Evolutionary conservation across 1,140 invertebrate genomes (phyloP), one percentile per base, ranked within the genome.

Genomic region (Epicauta chinensis): DNA sequence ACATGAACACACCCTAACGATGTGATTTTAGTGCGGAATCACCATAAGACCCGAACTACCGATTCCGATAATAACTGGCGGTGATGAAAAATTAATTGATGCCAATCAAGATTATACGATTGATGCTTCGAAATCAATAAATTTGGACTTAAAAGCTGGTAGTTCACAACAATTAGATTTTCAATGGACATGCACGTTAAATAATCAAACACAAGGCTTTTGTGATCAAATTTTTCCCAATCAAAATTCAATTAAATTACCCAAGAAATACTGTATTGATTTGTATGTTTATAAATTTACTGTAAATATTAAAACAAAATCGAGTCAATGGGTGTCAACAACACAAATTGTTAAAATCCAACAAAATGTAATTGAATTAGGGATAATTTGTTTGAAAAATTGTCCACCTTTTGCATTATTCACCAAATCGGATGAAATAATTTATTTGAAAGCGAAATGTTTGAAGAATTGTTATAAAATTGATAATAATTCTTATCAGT

Each of bases 41-140:
- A 3, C 4, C 4, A 23, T 23, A 23, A 23, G 7, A 23, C 23
- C 23, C 4, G 23, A 23, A 23, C 2, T 23, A 23, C 23, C 23
- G 23, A 23, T 41, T 75, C 43, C 43, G n/a, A 32, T 46, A 3
- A 46, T 46, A 6, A 16, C 3, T n/a, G 43, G 43, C 13, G 43
- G 43, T 2, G 36, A 14, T 16, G 43, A 46, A 15, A 11, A 31
- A 9, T 16, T 31, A 2, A 14, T 46, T 16, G 30, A 34, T 17
- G 30, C 43, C 11, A 6, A n/a, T 10, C 31, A 32, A 16, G 15
- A 35, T 7, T 46, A 34, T 16, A 6, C 16, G 6, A 15, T 46
- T n/a, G 31, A 46, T 16, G 43, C n/a, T 46, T 46, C 43, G 11
- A 35, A 35, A 16, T 46, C 43, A 3, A 14, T 46, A 16, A 17